A percentile compares a stretch with the other conserved stretches of the same genome.
These are phyloP conservation scores for Stenodera caucasica DNA, from an alignment of 2,888 invertebrate genomes.

Conservation along the genomic window DNA sequence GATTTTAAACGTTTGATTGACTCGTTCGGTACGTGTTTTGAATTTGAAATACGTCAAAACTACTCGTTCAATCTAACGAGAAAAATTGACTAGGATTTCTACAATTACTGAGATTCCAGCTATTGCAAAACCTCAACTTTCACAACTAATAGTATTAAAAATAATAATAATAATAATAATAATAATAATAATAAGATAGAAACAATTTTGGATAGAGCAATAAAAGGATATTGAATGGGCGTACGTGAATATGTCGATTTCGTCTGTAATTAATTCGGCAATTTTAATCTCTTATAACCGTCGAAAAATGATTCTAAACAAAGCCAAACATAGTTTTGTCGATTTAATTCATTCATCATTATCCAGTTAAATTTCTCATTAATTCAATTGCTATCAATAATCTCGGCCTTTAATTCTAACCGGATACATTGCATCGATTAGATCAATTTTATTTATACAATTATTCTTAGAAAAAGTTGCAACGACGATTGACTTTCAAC, in stretches of 20 bases:
- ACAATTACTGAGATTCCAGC: not conserved
- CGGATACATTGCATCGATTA: constrained; percentile 10
- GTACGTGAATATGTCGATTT: not conserved
- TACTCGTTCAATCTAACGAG: too few relatives aligned
- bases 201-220: constrained; percentile 6
- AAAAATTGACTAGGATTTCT: constrained; percentile 1
- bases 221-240: constrained; percentile 5
- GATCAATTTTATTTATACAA: constrained; percentile 11
- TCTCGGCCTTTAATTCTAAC: not conserved
- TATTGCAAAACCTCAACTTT: constrained; percentile 3
- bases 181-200: not conserved
- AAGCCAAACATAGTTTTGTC: too few relatives aligned
- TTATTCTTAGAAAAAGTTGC: constrained; percentile 6
- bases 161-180: not conserved
- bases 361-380: not conserved
- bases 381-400: constrained; percentile 1
- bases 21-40: not conserved
- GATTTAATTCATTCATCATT: too few relatives aligned
- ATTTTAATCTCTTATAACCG: not conserved
- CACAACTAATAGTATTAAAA: constrained; percentile 9
- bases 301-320: too few relatives aligned
- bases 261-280: constrained; percentile 15
- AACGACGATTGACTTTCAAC: not conserved
- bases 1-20: constrained; percentile 2
- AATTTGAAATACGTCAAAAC: not conserved